A percentile compares a stretch with the other conserved stretches of the same genome.
Conservation (phyloP, 2,888 invertebrate species). For the Ischnura elegans region DNA sequence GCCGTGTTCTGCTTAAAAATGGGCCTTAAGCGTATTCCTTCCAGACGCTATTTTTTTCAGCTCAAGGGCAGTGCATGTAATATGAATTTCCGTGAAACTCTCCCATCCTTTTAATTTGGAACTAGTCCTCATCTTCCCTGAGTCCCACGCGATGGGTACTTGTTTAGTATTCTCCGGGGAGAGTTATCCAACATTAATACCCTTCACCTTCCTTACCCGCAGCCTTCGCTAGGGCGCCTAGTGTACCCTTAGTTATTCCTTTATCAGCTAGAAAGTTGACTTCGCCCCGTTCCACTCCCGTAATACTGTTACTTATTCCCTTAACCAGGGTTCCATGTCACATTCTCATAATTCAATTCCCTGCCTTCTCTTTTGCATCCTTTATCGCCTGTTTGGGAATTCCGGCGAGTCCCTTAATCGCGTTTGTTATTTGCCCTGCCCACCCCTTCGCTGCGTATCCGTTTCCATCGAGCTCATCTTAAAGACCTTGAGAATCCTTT, state of each 20-base stretch:
- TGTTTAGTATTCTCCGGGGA: background rate
- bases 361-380: background rate
- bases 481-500: background rate
- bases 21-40: no score
- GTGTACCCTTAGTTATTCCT: background rate
- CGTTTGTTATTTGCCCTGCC: constrained; percentile 9
- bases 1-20: no score
- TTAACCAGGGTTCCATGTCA: constrained; percentile 9
- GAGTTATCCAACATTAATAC: background rate
- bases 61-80: no score
- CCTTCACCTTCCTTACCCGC: background rate
- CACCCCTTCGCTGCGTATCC: constrained; percentile 8
- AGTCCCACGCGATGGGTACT: background rate
- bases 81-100: no score
- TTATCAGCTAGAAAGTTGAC: background rate
- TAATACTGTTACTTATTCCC: constrained; percentile 43
- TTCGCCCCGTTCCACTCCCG: background rate
- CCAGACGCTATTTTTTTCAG: no score
- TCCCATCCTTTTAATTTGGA: no score
- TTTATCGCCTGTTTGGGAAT: constrained; percentile 1
- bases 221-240: background rate
- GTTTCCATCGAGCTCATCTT: background rate
- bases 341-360: constrained; percentile 58
- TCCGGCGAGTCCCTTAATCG: background rate
- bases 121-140: no score